A percentile compares a stretch with the other conserved stretches of the same genome.
Conservation (phyloP, 2,113 vertebrate species). For the Romanogobio albipinnatus region DNA sequence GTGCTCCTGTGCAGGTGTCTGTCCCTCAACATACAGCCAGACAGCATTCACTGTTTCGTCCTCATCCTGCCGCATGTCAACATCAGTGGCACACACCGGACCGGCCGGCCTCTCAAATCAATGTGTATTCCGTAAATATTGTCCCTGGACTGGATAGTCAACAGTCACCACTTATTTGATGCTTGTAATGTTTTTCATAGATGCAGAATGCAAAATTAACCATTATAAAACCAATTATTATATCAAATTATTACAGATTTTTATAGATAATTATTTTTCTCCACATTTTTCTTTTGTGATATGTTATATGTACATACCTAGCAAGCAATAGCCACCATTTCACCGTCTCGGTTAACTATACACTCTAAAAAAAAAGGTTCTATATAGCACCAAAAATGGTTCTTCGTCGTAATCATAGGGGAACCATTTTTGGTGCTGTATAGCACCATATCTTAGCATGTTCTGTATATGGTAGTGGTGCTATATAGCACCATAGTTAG, state of each 20-base stretch:
- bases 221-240: neutral
- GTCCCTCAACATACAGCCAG: constrained; percentile 57
- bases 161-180: constrained; percentile 2
- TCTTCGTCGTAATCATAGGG: no score
- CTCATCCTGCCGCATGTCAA: constrained; percentile 63
- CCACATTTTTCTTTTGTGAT: neutral
- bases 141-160: constrained; percentile 45
- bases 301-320: neutral
- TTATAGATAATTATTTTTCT: neutral
- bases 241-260: neutral
- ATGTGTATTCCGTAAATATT: constrained; percentile 62
- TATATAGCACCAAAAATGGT: no score
- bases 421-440: no score
- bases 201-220: neutral
- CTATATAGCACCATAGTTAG: no score
- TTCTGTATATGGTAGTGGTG: no score
- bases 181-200: neutral
- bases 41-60: constrained; percentile 11
- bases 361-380: no score
- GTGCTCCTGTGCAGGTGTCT: constrained; percentile 47
- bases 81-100: constrained; percentile 61
- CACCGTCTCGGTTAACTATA: no score
- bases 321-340: no score
- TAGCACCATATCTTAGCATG: no score
- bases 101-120: constrained; percentile 62